Evolutionary conservation across 2,113 vertebrate genomes (phyloP).

Genomic region (Symphodus melops): DNA sequence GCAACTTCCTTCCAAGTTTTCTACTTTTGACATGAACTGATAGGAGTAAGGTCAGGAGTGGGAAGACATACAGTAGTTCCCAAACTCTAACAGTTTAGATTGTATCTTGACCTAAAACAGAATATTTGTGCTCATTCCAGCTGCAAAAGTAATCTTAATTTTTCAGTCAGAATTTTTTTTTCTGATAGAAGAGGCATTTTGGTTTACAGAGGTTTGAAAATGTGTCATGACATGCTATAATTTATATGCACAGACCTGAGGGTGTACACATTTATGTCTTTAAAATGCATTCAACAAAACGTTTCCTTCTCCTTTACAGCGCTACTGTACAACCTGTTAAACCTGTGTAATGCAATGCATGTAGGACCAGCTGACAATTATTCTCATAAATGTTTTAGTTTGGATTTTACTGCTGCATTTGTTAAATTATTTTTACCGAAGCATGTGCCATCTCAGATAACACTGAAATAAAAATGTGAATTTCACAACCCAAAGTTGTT

Average conservation of each 20-base stretch:
- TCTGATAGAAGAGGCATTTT: no score
- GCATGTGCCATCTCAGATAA: neutral
- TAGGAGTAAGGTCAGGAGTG: neutral
- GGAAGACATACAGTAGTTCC: neutral
- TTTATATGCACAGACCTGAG: no score
- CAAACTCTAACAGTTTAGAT: slow-evolving; percentile 17
- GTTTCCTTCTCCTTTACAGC: no score
- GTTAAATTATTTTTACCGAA: neutral
- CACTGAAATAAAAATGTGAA: neutral
- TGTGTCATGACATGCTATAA: no score
- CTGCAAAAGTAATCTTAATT: neutral
- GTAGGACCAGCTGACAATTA: no score
- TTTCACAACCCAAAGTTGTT: neutral
- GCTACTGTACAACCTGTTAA: no score
- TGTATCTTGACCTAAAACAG: slow-evolving; percentile 2
- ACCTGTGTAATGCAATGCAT: no score
- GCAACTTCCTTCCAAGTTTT: slow-evolving; percentile 43
- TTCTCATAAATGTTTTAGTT: no score
- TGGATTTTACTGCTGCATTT: neutral
- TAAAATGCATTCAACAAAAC: no score
- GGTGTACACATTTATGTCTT: no score
- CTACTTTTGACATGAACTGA: slow-evolving; percentile 12
- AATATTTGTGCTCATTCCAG: neutral
- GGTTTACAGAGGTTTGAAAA: no score
- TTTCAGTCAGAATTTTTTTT: neutral